Evolutionary conservation across 2,797 vertebrate species (phyloP).

Genomic region (Coendou prehensilis): DNA sequence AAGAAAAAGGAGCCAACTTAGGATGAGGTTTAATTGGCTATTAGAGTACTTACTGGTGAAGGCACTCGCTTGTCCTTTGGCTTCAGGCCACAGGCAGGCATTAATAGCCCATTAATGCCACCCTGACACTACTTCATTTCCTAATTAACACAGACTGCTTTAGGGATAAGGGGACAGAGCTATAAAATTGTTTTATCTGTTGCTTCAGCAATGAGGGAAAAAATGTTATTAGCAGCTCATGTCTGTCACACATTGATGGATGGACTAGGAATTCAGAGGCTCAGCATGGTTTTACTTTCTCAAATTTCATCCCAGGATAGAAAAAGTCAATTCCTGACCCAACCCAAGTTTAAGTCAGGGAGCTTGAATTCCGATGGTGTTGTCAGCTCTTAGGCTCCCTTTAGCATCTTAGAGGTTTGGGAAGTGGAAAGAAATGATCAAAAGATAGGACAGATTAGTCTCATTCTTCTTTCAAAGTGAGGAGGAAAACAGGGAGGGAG

Average conservation of each 20-base stretch:
- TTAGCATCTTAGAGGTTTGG: not conserved
- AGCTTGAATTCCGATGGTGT: not conserved
- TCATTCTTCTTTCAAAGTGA: not conserved
- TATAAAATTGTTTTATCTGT: constrained; percentile 76
- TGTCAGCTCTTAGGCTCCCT: not conserved
- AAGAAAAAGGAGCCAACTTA: constrained; percentile 53
- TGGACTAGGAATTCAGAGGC: constrained; percentile 55
- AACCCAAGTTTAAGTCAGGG: not conserved
- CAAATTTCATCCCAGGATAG: constrained; percentile 6
- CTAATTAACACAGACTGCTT: constrained; percentile 71
- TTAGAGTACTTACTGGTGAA: constrained; percentile 67
- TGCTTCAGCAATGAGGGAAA: constrained; percentile 65
- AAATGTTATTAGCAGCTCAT: constrained; percentile 54
- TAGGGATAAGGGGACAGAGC: constrained; percentile 54
- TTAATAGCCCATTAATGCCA: constrained; percentile 75
- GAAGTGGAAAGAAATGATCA: not conserved
- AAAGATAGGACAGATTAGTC: not conserved
- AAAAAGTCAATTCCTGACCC: constrained; percentile 3
- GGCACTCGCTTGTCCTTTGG: constrained; percentile 75
- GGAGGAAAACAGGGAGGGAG: not conserved
- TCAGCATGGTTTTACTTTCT: constrained; percentile 67
- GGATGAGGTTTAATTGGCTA: constrained; percentile 77
- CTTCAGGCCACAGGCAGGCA: constrained; percentile 61
- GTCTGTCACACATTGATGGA: constrained; percentile 23
- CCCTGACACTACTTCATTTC: constrained; percentile 77